Conservation (phyloP, 2,888 invertebrate species). For the Nineta flava region DNA sequence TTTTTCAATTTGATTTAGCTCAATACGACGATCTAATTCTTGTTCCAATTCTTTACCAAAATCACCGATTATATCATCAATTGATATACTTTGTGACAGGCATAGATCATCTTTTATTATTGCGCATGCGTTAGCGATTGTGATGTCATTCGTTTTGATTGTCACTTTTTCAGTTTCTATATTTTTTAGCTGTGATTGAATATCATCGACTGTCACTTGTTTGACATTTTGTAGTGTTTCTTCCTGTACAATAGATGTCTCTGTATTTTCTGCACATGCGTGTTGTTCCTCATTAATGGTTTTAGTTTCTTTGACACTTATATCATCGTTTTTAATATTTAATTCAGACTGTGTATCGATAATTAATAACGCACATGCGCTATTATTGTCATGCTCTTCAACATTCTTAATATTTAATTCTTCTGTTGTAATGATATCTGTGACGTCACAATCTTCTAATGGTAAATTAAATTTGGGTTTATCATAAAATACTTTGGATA, state of each 20-base stretch:
- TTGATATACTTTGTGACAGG: constrained; percentile 16
- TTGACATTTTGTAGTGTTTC: too few species aligned
- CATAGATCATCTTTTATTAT: too few species aligned
- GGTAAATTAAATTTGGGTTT: constrained; percentile 37
- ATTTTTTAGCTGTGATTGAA: too few species aligned
- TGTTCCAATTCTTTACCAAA: constrained; percentile 42
- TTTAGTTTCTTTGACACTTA: background rate
- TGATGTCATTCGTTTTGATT: too few species aligned
- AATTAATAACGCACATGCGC: background rate
- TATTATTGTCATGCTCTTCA: background rate
- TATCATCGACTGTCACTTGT: too few species aligned
- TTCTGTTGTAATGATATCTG: constrained; percentile 1
- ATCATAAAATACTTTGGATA: constrained; percentile 37
- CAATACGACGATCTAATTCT: constrained; percentile 30
- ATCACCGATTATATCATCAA: constrained; percentile 37
- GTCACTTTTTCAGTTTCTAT: too few species aligned
- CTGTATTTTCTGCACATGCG: background rate
- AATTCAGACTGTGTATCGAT: background rate
- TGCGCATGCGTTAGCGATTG: too few species aligned
- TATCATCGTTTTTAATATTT: too few species aligned
- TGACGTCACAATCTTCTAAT: constrained; percentile 19
- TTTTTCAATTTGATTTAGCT: constrained; percentile 23
- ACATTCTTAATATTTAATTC: background rate
- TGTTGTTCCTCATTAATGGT: too few species aligned
- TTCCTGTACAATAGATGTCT: too few species aligned